These are phyloP conservation scores for Megaceryle torquata DNA, from an alignment of 2,113 vertebrate genomes.

Conservation along the genomic window DNA sequence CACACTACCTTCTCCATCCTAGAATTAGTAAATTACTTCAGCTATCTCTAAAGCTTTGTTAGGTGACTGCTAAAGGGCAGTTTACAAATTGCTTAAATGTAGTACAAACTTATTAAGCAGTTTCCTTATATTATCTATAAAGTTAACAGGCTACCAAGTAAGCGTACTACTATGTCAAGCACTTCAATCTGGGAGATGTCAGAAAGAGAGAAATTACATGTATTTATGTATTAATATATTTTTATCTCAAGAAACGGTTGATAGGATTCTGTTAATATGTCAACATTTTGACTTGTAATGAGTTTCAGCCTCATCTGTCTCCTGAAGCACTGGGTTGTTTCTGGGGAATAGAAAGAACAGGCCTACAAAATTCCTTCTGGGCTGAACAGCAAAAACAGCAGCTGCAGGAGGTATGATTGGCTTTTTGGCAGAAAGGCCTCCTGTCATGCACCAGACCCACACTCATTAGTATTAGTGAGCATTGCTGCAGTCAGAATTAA, in stretches of 20 bases:
- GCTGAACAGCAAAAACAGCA: not conserved
- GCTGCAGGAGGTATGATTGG: constrained; percentile 5
- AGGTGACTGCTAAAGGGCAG: not conserved
- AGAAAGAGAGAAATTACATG: not conserved
- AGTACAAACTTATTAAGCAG: not conserved
- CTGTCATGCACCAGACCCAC: constrained; percentile 10
- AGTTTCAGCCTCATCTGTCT: not conserved
- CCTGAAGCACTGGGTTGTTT: not conserved
- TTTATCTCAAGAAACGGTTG: not conserved
- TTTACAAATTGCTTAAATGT: not conserved
- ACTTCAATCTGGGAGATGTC: not conserved
- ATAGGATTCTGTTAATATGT: not conserved
- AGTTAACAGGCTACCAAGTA: not conserved
- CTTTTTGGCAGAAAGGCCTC: constrained; percentile 13
- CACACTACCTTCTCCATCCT: not conserved
- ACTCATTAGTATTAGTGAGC: constrained; percentile 11
- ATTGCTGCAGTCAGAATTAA: not conserved
- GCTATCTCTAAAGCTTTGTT: not conserved
- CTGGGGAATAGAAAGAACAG: not conserved
- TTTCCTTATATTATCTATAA: not conserved
- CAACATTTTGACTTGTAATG: not conserved
- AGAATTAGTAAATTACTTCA: not conserved
- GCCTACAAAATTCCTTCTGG: not conserved
- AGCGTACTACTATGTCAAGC: not conserved
- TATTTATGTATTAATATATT: not conserved